Evolutionary conservation across 2,113 vertebrate genomes (phyloP).

Genomic region (Ploceus nigricollis): DNA sequence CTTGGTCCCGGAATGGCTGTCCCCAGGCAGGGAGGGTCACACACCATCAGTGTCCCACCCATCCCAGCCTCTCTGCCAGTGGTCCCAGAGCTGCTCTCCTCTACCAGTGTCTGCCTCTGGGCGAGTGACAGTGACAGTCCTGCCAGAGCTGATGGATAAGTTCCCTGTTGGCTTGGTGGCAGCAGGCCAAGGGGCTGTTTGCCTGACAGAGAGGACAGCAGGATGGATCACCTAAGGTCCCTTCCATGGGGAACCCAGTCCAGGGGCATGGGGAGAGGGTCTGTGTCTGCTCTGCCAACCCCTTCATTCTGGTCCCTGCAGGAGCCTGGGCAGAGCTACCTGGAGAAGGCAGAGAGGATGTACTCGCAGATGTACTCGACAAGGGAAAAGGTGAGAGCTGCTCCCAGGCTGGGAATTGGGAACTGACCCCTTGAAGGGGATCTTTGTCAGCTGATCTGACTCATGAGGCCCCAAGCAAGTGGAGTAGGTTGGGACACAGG

Average conservation of each 20-base stretch:
- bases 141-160: background rate
- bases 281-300: accelerated
- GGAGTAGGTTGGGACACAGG: no score
- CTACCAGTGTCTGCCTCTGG: background rate
- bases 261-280: background rate
- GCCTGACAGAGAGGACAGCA: background rate
- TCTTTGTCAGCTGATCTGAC: background rate
- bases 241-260: accelerated
- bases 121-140: background rate
- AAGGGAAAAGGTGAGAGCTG: conserved; percentile 85
- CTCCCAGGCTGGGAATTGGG: background rate
- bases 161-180: background rate
- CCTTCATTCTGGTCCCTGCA: conserved; percentile 7
- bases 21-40: background rate
- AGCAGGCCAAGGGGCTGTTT: background rate
- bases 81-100: background rate
- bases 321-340: conserved; percentile 82
- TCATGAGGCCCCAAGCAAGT: accelerated
- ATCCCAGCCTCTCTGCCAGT: background rate
- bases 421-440: background rate
- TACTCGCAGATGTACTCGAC: conserved; percentile 77
- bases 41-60: background rate
- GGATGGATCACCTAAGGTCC: background rate
- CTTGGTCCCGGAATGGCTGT: accelerated
- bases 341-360: conserved; percentile 81